Evolutionary conservation across 2,888 invertebrate genomes (phyloP).

Genomic region (Trachelus stipa): DNA sequence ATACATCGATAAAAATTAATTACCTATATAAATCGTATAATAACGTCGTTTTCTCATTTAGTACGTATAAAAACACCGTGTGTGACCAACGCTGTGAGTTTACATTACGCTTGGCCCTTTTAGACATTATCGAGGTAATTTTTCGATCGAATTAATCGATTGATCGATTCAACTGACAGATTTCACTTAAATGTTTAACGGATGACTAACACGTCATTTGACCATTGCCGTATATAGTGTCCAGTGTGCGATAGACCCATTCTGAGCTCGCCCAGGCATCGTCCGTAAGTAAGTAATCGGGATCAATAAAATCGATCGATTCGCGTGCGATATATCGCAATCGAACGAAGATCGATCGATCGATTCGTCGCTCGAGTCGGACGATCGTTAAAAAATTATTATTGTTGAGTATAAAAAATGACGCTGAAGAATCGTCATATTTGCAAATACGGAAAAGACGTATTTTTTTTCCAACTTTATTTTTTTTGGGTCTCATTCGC

Average conservation of each 20-base stretch:
- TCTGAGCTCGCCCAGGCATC: conserved; percentile 60
- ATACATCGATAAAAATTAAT: no score
- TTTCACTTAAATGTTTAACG: conserved; percentile 21
- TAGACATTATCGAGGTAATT: neutral
- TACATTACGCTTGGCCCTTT: neutral
- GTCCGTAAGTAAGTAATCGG: conserved; percentile 50
- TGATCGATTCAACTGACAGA: conserved; percentile 10
- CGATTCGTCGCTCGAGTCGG: neutral
- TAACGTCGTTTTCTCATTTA: no score
- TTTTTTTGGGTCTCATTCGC: no score
- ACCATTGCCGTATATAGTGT: conserved; percentile 42
- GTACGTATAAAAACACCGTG: no score
- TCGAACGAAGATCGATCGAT: neutral
- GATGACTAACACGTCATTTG: conserved; percentile 33
- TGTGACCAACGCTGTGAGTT: no score
- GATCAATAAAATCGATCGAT: neutral
- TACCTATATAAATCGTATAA: no score
- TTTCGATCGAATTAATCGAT: conserved; percentile 20
- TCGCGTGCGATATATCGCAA: neutral
- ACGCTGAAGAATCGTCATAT: no score
- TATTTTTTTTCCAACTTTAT: no score
- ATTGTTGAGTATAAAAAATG: no score
- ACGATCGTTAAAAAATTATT: neutral
- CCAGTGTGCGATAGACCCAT: conserved; percentile 65
- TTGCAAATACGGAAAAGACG: no score